phyloP scores from a whole-genome alignment of 2,888 invertebrate species.

The Zootermopsis nevadensis region DNA sequence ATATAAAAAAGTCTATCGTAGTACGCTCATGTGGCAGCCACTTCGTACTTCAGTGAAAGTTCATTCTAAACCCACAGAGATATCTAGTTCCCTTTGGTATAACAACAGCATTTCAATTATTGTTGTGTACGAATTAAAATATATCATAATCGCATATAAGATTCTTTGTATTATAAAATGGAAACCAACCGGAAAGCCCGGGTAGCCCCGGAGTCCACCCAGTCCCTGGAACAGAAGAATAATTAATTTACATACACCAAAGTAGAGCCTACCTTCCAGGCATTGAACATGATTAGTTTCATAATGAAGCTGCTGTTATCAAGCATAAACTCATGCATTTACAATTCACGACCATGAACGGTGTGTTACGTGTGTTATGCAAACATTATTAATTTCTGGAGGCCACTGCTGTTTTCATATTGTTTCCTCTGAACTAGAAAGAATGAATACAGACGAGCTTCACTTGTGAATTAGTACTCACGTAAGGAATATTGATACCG shows the following conservation, averaged over 20 bases:
- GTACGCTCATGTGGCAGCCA: not conserved
- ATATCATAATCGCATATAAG: not conserved
- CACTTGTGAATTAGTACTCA: not conserved
- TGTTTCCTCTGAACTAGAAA: not conserved
- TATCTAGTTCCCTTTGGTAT: not conserved
- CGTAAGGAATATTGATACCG: too few relatives aligned
- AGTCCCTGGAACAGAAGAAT: constrained; percentile 67
- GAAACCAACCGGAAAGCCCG: constrained; percentile 69
- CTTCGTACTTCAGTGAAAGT: too few relatives aligned
- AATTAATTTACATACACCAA: constrained; percentile 46
- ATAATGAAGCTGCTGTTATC: constrained; percentile 21
- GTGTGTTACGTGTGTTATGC: constrained; percentile 9
- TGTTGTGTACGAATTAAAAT: not conserved
- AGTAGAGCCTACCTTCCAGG: constrained; percentile 23
- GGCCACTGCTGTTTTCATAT: not conserved
- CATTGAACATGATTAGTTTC: constrained; percentile 20
- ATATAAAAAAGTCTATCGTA: not conserved
- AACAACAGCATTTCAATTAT: not conserved
- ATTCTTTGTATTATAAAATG: not conserved
- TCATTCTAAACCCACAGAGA: not conserved
- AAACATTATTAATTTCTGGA: not conserved
- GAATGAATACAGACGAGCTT: not conserved
- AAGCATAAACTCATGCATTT: constrained; percentile 27
- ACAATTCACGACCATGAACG: not conserved
- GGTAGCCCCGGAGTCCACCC: constrained; percentile 68